These are phyloP conservation scores for Calephelis nemesis DNA, from an alignment of 1,140 invertebrate species.

Conservation along the genomic window DNA sequence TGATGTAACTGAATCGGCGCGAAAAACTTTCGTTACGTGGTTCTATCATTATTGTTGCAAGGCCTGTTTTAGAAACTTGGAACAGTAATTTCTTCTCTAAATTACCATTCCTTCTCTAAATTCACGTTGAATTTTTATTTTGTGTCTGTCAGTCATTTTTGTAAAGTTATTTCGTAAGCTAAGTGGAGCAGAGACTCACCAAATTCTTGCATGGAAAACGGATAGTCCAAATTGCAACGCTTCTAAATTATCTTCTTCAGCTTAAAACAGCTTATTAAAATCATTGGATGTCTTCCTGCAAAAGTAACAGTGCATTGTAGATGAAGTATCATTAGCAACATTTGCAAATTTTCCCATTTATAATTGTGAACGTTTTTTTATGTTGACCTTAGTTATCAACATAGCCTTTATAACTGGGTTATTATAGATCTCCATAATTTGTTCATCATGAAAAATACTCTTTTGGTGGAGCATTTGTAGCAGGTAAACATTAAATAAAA, in stretches of 20 bases:
- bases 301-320: no score
- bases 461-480: no score
- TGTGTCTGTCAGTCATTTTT: slow-evolving; percentile 28
- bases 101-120: slow-evolving; percentile 36
- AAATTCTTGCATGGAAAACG: slow-evolving; percentile 55
- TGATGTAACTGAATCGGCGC: slow-evolving; percentile 34
- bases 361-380: no score
- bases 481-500: no score
- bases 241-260: slow-evolving; percentile 7
- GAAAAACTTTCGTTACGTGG: slow-evolving; percentile 55
- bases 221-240: slow-evolving; percentile 45
- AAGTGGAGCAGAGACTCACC: slow-evolving; percentile 20
- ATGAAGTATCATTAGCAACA: no score
- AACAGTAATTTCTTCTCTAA: slow-evolving; percentile 27
- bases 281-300: no score
- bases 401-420: no score
- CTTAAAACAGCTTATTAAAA: no score
- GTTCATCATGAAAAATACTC: no score
- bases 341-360: no score
- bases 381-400: no score
- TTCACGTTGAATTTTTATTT: slow-evolving; percentile 31
- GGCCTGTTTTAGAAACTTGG: slow-evolving; percentile 31
- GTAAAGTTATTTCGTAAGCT: slow-evolving; percentile 8
- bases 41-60: slow-evolving; percentile 58
- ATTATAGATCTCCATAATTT: no score